Base-by-base conservation (phyloP, 2,797 vertebrate species). In the Enteromius argenteus region DNA sequence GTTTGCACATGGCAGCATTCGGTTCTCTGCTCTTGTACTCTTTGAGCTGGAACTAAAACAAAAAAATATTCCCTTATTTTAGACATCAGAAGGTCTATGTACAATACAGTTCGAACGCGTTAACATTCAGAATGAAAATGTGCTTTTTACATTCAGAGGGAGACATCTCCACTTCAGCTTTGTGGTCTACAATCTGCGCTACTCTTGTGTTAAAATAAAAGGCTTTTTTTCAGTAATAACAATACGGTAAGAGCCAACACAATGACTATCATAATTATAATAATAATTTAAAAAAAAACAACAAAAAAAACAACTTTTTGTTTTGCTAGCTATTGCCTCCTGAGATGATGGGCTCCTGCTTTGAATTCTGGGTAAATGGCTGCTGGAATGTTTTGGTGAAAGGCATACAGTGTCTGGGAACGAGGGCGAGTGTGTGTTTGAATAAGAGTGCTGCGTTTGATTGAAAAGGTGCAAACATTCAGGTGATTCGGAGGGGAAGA, bases 311-410 rank as follows among this genome's bases (percentile, higher is more conserved):
- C 39, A 11, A 11, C 91, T 95, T 92, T 95, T 92, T 88, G 92
- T 86, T 94, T 94, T 93, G 93, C 93, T 94, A 91, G 88, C 78
- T 90, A 90, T 91, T 91, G 93, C 95, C 96, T 96, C 97, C 96
- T 97, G 97, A 98, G 97, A 94, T 94, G 95, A 91, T 93, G 94
- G 86, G 88, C 46, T 93, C 90, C 91, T 91, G 92, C 92, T 92
- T 91, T 91, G 85, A 81, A 87, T 83, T 79, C 84, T 87, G 88
- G 92, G 77, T 46, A 88, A 82, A 89, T 91, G 91, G 89, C 89
- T 86, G 87, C 90, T 93, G 93, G 94, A 93, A 94, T 94, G 93
- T 92, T 74, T 58, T 88, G 72, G 62, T 39, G 77, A 84, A 66
- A 79, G 68, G 83, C 44, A 49, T 11, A 49, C 42, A 86, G 90